A percentile compares a stretch with the other conserved stretches of the same genome.
Conservation (phyloP, 2,797 vertebrate species). For the Pangasius sanitwongsei region DNA sequence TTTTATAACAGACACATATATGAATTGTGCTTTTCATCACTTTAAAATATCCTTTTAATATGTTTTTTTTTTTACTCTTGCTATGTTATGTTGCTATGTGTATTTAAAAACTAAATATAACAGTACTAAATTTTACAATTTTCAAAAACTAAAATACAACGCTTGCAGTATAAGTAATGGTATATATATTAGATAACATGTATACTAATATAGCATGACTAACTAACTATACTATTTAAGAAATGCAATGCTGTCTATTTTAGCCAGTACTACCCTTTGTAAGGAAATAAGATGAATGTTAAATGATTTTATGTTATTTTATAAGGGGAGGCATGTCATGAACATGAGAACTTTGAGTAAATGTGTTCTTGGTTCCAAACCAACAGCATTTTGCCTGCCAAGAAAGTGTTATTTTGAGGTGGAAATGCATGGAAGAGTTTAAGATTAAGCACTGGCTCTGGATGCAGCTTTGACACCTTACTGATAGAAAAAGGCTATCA, state of each 20-base stretch:
- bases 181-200: neutral
- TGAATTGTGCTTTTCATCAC: neutral
- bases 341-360: neutral
- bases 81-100: neutral
- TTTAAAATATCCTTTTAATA: neutral
- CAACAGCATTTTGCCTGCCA: neutral
- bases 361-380: neutral
- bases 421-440: neutral
- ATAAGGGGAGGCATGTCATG: neutral
- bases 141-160: neutral
- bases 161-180: neutral
- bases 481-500: neutral
- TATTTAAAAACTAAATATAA: neutral
- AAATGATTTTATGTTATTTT: neutral
- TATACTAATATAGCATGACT: neutral
- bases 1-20: neutral
- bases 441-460: neutral
- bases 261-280: neutral
- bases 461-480: neutral
- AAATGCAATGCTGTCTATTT: neutral
- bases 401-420: neutral
- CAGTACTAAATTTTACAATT: neutral
- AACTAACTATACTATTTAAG: neutral
- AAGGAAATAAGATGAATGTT: neutral
- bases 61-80: neutral